Evolutionary conservation across 2,113 vertebrate genomes (phyloP), one percentile per base, ranked within the genome.

Genomic region (Trogon surrucura): DNA sequence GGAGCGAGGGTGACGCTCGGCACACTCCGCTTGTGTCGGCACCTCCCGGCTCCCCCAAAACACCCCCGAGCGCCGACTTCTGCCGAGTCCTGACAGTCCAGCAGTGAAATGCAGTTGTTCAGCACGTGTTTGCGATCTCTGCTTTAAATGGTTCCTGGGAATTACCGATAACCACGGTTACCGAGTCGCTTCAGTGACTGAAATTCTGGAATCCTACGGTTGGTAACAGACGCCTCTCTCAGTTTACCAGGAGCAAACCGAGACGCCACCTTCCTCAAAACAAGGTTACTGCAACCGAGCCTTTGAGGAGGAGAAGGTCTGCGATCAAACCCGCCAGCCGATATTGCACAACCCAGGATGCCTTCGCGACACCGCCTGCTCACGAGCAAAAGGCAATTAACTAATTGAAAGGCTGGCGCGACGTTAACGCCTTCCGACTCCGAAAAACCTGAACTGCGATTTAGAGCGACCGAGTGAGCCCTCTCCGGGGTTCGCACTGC

Each of bases 11-110:
- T 16, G 70, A 67, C 3, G 0, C 65, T 18, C 2, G 0, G 38
- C 19, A 48, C 41, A 10, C 67, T 9, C 48, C 36, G 3, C 32
- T 65, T 16, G 26, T 5, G 1, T 16, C 5, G 6, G 69, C 71
- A 48, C 71, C 20, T 97, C 47, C 78, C 72, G 34, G 74, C 82
- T 83, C 89, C 2, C 80, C 29, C 58, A 19, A 62, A 85, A n/a
- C 3, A 34, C 61, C 78, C n/a, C 13, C 69, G 3, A 13, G 20
- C 57, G 60, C 54, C 27, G 30, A 16, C 45, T 60, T 51, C 88
- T 84, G 75, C 65, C 29, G 13, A 36, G 90, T 36, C 62, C 81
- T 4, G 69, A 22, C 58, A 16, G 47, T 9, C 57, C 65, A 0
- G 57, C 20, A 29, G 45, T 11, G 67, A 56, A 47, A 51, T 3